Evolutionary conservation across 2,888 invertebrate genomes (phyloP), one percentile per base, ranked within the genome.

Genomic region (Ophioninae sp.): DNA sequence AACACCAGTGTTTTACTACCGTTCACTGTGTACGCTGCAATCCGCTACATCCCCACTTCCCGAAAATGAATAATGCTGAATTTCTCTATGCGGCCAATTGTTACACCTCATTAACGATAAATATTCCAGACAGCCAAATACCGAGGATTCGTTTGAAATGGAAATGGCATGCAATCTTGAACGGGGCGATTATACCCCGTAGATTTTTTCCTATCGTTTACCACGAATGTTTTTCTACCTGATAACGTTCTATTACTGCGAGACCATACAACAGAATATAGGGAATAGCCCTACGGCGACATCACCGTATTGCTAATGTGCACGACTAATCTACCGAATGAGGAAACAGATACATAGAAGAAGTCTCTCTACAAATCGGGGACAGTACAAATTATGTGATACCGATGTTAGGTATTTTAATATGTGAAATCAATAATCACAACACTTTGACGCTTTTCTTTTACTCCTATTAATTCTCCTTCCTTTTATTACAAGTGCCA

Each of bases 161-260:
- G 9, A 39, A 61, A 81, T 64, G 69, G 58, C 75, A 76, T 75
- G 75, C 44, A 81, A 81, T 81, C 75, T 75, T 58, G 23, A 59
- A 41, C 23, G 41, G 17, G 23, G 37, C 67, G 58, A 67, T 76
- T 68, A 68, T 65, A 17, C 37, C n/a, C 10, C 58, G 30, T 20
- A 58, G 17, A 41, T 56, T 76, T 65, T 41, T 51, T 30, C 51
- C 58, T 22, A 68, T 61, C 37, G 30, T 72, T n/a, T 23, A 64
- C 56, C 56, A 44, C 58, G 17, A 23, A 63, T 2, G 23, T 73
- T 73, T 23, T 17, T 22, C 30, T 41, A 72, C 59, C 10, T 67
- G 37, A 22, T 67, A 59, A 69, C 75, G 71, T 39, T 13, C 17
- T 22, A n/a, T 59, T 44, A 30, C 37, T 71, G n/a, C 37, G 69